Percentiles rank a stretch among this genome's conserved stretches.
Conservation (phyloP, 2,888 invertebrate genomes). For the Netelia inedita region DNA sequence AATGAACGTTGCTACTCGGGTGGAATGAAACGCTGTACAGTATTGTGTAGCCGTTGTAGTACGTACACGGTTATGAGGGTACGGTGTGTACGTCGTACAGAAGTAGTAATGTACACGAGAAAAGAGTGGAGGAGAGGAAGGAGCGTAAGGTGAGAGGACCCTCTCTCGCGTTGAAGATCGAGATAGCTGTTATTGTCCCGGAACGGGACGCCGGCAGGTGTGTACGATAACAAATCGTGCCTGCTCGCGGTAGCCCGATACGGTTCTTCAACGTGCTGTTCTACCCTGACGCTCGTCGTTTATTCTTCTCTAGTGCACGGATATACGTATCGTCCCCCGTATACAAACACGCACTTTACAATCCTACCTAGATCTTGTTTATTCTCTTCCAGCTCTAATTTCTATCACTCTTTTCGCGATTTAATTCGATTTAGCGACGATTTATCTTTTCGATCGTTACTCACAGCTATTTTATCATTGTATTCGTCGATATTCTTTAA, state of each 20-base stretch:
- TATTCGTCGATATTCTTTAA: no score
- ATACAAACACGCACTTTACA: constrained; percentile 11
- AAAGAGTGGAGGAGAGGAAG: constrained; percentile 43
- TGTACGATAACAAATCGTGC: constrained; percentile 80
- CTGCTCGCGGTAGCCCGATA: constrained; percentile 67
- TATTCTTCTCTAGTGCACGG: constrained; percentile 14
- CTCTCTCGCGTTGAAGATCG: constrained; percentile 73
- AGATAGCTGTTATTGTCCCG: constrained; percentile 81
- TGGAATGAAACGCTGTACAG: constrained; percentile 46
- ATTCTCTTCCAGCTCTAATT: constrained; percentile 8
- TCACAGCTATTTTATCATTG: no score
- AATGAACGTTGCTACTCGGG: constrained; percentile 53
- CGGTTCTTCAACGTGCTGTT: constrained; percentile 59
- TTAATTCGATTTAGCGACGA: not conserved
- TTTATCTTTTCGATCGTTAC: not conserved
- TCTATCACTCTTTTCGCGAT: constrained; percentile 1
- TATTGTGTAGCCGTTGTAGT: not conserved
- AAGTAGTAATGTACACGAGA: constrained; percentile 42
- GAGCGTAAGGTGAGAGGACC: constrained; percentile 77
- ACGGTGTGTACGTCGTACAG: constrained; percentile 12
- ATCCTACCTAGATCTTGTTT: constrained; percentile 23
- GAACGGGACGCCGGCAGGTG: constrained; percentile 80
- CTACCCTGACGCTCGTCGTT: constrained; percentile 44
- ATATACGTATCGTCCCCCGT: constrained; percentile 5
- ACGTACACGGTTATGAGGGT: not conserved